Conservation (phyloP, 2,797 vertebrate species). For the Adelosebastes latens region DNA sequence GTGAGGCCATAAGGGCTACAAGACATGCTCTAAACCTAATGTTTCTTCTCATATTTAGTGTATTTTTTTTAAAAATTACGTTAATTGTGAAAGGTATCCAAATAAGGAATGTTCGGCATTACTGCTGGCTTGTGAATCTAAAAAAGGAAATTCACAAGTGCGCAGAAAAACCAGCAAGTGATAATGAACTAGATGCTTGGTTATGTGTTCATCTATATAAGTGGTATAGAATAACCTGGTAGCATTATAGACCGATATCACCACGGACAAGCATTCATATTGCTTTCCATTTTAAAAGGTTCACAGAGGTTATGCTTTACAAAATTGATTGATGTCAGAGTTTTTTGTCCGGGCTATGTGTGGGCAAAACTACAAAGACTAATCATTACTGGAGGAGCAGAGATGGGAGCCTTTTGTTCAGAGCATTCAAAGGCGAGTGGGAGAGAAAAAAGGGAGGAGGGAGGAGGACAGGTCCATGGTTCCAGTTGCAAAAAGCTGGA, state of each 20-base stretch:
- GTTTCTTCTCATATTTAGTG: not conserved
- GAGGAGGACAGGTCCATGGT: constrained; percentile 33
- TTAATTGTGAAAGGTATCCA: not conserved
- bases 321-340: constrained; percentile 49
- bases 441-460: constrained; percentile 13
- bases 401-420: constrained; percentile 62
- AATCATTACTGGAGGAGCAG: constrained; percentile 52
- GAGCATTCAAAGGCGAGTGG: constrained; percentile 56
- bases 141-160: not conserved
- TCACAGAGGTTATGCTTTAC: constrained; percentile 27
- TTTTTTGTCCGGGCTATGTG: constrained; percentile 12
- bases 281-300: constrained; percentile 47
- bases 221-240: not conserved
- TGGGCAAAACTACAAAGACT: constrained; percentile 55
- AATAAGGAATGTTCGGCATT: not conserved
- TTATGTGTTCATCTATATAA: not conserved
- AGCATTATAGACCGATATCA: not conserved
- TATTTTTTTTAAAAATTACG: not conserved
- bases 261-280: constrained; percentile 14
- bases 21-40: not conserved
- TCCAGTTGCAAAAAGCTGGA: constrained; percentile 55
- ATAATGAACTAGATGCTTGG: constrained; percentile 2
- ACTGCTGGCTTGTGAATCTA: not conserved
- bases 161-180: not conserved
- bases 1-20: not conserved